Evolutionary conservation across 2,113 vertebrate species (phyloP), one percentile per base, ranked within the genome.

Genomic region (Mustela nigripes): DNA sequence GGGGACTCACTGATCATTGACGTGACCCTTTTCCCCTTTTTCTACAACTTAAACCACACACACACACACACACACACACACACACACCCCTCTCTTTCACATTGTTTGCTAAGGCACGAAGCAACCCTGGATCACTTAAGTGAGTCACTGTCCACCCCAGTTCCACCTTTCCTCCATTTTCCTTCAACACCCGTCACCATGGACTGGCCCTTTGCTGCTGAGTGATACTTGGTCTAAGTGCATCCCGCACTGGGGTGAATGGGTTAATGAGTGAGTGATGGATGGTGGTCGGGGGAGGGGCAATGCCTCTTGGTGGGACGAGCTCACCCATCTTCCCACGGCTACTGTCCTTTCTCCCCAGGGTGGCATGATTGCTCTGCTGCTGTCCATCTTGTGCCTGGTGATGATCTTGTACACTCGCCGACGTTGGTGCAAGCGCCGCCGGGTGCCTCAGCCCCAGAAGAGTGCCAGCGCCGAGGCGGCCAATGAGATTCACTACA

Each of bases 401-500:
- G 99, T 99, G 65, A 99, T 99, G 98, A 99, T 99, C 98, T 99
- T 99, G 28, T 99, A 99, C 98, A 99, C 99, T 0, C 99, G 99
- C 11, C 98, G 99, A 82, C 99, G 99, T 5, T 99, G 99, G 99
- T 99, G 99, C 97, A 99, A 99, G 97, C 99, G 99, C 58, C 99
- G 99, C 50, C 99, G 99, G 1, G 99, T 99, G 53, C 99, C 99
- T 0, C 99, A 99, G 98, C 99, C 99, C 4, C 99, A 99, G 99
- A 99, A 99, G 97, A 99, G 99, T 0, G 99, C 99, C 93, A 99
- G 99, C 0, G 99, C 99, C 0, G 99, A 99, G 97, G 99, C 99
- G 0, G 99, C 99, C 98, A 99, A 99, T 2, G 99, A 99, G 99
- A 99, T 99, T 97, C 99, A 99, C 98, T 99, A 99, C 99, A 99